These are phyloP conservation scores for Micronycteris hirsuta DNA, from an alignment of 2,113 vertebrate species.

Conservation along the genomic window DNA sequence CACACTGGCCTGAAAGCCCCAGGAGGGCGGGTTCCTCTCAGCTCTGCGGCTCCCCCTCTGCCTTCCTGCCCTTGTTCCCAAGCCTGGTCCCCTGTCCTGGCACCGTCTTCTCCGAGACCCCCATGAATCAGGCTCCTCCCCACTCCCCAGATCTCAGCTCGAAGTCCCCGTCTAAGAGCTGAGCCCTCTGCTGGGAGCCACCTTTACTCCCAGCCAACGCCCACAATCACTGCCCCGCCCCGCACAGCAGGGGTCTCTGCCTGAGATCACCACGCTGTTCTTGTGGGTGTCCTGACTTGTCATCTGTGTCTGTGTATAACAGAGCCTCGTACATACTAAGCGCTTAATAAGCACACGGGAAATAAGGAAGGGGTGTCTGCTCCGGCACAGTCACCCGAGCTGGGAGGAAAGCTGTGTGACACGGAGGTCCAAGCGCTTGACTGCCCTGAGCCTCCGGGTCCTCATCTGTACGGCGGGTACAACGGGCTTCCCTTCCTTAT, in stretches of 20 bases:
- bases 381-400: background rate
- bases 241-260: too few species aligned
- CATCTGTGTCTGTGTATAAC: background rate
- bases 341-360: background rate
- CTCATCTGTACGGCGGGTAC: background rate
- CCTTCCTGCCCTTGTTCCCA: background rate
- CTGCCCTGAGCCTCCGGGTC: background rate
- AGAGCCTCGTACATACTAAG: background rate
- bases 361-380: background rate
- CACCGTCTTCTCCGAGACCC: background rate
- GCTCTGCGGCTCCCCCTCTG: background rate
- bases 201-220: fast-evolving
- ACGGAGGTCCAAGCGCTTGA: too few species aligned
- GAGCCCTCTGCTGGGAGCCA: background rate
- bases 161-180: background rate
- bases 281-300: background rate
- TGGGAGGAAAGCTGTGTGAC: background rate
- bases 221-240: background rate
- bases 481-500: background rate
- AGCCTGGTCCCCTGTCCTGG: background rate
- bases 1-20: background rate
- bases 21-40: fast-evolving
- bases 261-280: background rate
- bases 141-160: background rate
- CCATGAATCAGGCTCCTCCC: background rate